Evolutionary conservation across 2,113 vertebrate species (phyloP).

Genomic region (Nesospiza acunhae): DNA sequence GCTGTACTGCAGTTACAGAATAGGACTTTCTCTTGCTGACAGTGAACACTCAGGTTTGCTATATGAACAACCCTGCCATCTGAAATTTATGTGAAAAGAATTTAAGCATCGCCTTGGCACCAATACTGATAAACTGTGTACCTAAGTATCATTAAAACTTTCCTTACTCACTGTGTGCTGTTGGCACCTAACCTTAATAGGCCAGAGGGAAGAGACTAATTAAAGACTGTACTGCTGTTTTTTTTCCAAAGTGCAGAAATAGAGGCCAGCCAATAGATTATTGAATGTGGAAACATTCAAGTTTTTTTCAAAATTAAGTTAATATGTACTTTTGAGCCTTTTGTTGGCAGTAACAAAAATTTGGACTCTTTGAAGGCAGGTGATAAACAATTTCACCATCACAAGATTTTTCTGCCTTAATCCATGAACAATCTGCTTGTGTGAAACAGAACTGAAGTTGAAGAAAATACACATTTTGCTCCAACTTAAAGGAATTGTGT

Average conservation of each 20-base stretch:
- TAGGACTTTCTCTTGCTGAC: not conserved
- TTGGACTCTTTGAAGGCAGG: not conserved
- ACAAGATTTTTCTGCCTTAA: not conserved
- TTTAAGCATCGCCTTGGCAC: not conserved
- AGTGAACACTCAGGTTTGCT: fast-evolving
- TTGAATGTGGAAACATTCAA: not conserved
- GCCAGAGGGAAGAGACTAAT: not conserved
- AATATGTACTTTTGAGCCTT: not conserved
- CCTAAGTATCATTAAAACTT: not conserved
- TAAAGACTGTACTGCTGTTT: not conserved
- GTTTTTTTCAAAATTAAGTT: not conserved
- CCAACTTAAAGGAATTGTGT: not conserved
- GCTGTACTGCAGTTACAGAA: not conserved
- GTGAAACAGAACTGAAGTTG: not conserved
- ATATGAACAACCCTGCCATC: not conserved
- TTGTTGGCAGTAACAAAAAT: not conserved
- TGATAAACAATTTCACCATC: not conserved
- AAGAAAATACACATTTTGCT: not conserved
- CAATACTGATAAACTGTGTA: not conserved
- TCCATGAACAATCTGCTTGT: not conserved
- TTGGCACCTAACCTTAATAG: not conserved
- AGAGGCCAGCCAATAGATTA: not conserved
- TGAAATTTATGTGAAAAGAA: not conserved
- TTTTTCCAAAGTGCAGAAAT: not conserved
- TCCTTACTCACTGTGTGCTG: not conserved